A percentile compares a stretch with the other conserved stretches of the same genome.
Conservation (phyloP, 2,797 vertebrate genomes). For the Furcifer pardalis region DNA sequence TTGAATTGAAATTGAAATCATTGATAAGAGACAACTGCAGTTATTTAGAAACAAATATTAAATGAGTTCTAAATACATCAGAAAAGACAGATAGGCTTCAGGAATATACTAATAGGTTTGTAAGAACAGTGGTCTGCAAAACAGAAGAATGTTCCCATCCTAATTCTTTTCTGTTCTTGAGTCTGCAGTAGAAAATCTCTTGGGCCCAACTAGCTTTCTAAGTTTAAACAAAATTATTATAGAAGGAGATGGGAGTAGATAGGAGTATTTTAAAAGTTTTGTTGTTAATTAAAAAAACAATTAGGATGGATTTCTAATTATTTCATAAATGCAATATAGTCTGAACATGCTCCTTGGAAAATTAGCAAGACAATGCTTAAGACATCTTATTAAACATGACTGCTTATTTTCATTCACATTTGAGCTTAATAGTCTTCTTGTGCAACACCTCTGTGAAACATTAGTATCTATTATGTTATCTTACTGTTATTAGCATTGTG, state of each 20-base stretch:
- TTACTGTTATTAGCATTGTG: conserved; percentile 53
- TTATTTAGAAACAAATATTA: conserved; percentile 8
- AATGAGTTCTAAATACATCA: conserved; percentile 16
- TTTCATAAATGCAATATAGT: conserved; percentile 66
- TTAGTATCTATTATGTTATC: conserved; percentile 60
- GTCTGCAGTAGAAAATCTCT: conserved; percentile 54
- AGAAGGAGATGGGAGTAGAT: conserved; percentile 57
- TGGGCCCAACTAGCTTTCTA: conserved; percentile 46
- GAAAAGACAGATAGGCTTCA: conserved; percentile 31
- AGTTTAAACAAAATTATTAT: conserved; percentile 70
- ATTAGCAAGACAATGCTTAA: conserved; percentile 68
- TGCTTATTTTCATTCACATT: conserved; percentile 59
- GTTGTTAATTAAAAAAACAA: conserved; percentile 77
- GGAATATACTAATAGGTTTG: conserved; percentile 33
- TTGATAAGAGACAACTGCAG: too few species aligned
- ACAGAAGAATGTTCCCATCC: conserved; percentile 13
- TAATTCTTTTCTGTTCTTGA: conserved; percentile 41
- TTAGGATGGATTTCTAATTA: conserved; percentile 74
- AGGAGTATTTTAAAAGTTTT: conserved; percentile 60
- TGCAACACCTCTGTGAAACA: conserved; percentile 58
- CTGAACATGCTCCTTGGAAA: conserved; percentile 64
- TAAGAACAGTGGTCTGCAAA: conserved; percentile 40
- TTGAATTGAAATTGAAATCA: too few species aligned
- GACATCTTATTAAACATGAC: conserved; percentile 70
- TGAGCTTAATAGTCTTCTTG: conserved; percentile 63